These are phyloP conservation scores for Drosophila mayaguana DNA, from an alignment of 2,888 invertebrate genomes.

Conservation along the genomic window DNA sequence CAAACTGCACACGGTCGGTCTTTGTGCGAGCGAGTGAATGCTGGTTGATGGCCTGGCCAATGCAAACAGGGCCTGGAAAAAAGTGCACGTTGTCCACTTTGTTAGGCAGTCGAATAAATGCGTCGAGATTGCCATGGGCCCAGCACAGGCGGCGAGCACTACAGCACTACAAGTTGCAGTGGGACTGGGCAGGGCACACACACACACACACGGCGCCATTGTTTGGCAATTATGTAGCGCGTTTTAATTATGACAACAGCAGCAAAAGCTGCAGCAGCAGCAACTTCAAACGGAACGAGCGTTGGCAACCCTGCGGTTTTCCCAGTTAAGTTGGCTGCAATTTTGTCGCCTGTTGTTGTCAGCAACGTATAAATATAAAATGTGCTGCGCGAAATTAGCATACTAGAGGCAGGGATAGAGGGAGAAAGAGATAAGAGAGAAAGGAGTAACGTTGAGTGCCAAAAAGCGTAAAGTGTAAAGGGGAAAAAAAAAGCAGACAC, in stretches of 20 bases:
- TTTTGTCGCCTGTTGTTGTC: conserved; percentile 46
- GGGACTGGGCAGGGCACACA: background rate
- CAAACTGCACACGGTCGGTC: conserved; percentile 1
- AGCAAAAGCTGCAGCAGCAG: conserved; percentile 31
- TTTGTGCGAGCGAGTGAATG: conserved; percentile 23
- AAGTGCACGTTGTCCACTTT: conserved; percentile 57
- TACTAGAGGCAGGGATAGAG: conserved; percentile 33
- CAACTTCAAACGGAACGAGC: conserved; percentile 51
- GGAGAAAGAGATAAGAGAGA: background rate
- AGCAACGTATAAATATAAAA: conserved; percentile 66
- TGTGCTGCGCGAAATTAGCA: conserved; percentile 74
- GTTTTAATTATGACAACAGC: conserved; percentile 71
- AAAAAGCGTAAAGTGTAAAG: conserved; percentile 41
- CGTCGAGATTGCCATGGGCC: conserved; percentile 49
- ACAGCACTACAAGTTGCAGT: background rate
- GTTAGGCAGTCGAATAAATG: conserved; percentile 57
- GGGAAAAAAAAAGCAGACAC: background rate
- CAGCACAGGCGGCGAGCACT: background rate
- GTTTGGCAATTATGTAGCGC: conserved; percentile 71
- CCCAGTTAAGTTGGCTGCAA: conserved; percentile 52
- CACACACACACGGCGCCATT: conserved; percentile 44
- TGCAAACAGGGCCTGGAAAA: conserved; percentile 43
- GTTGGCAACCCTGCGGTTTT: conserved; percentile 57
- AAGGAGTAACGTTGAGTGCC: background rate
- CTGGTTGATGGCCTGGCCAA: conserved; percentile 47